Percentiles rank a stretch among this genome's conserved stretches.
Evolutionary conservation across 2,888 invertebrate genomes (phyloP).

Genomic region (Nemoura dubitans): DNA sequence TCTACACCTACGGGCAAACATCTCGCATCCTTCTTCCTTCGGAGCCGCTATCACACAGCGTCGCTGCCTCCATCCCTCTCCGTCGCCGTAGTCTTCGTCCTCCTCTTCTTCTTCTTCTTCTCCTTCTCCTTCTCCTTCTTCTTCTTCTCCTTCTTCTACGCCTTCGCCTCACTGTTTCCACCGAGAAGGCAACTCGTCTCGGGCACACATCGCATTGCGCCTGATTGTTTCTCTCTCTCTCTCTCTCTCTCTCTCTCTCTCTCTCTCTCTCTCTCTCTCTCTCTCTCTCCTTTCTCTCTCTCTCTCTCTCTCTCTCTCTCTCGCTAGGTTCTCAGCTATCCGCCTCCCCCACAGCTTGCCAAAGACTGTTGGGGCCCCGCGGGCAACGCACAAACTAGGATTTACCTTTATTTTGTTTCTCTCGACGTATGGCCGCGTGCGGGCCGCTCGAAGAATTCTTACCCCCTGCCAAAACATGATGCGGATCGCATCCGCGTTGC

Average conservation of each 20-base stretch:
- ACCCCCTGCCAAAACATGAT: neutral
- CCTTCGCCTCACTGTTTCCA: neutral
- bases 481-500: neutral
- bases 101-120: constrained; percentile 23
- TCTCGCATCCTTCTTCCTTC: constrained; percentile 53
- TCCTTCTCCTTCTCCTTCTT: constrained; percentile 13
- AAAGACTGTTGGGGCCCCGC: neutral
- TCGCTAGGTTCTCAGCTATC: constrained; percentile 35
- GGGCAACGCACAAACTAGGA: constrained; percentile 20
- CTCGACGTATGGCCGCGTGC: neutral
- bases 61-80: constrained; percentile 52
- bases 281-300: constrained; percentile 30
- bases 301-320: constrained; percentile 8
- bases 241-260: constrained; percentile 27
- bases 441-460: constrained; percentile 8
- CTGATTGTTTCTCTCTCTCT: constrained; percentile 17
- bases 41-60: constrained; percentile 53
- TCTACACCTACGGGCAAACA: constrained; percentile 58
- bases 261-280: constrained; percentile 31
- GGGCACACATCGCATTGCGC: neutral
- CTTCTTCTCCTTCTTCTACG: neutral
- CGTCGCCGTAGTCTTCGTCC: constrained; percentile 45
- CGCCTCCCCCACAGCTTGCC: neutral
- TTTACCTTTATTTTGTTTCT: constrained; percentile 37
- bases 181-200: neutral